These are phyloP conservation scores for Frankliniella intonsa DNA, from an alignment of 2,888 invertebrate genomes.

Conservation along the genomic window DNA sequence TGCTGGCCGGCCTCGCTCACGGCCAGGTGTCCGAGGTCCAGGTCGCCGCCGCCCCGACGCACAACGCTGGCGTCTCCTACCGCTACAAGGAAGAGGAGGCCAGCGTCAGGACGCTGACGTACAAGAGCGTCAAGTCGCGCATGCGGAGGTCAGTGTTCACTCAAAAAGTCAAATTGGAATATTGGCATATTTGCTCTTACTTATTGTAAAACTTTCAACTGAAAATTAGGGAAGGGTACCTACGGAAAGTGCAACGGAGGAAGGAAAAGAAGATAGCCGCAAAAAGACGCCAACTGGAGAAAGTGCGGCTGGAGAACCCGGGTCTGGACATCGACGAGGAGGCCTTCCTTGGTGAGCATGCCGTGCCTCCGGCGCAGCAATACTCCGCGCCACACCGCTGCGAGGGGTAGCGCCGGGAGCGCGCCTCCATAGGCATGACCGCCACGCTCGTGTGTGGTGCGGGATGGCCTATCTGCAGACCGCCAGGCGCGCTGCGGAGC, in stretches of 20 bases:
- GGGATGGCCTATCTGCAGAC: not conserved
- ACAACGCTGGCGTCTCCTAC: not conserved
- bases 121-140: conserved; percentile 10
- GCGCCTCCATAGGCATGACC: not conserved
- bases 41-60: conserved; percentile 44
- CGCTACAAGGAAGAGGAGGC: not conserved
- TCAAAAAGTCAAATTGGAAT: not conserved
- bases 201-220: conserved; percentile 40
- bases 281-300: conserved; percentile 50
- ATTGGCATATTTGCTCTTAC: too few relatives aligned
- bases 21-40: conserved; percentile 55
- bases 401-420: not conserved
- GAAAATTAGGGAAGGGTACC: not conserved
- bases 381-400: not conserved
- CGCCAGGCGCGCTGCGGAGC: too few relatives aligned
- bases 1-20: conserved; percentile 53
- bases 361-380: not conserved
- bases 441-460: not conserved
- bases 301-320: conserved; percentile 60
- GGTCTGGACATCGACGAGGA: conserved; percentile 58
- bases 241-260: not conserved
- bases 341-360: conserved; percentile 53
- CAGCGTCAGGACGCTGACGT: not conserved
- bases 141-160: not conserved
- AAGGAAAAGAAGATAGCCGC: conserved; percentile 44